Evolutionary conservation across 2,113 vertebrate genomes (phyloP).

Genomic region (Dromas ardeola): DNA sequence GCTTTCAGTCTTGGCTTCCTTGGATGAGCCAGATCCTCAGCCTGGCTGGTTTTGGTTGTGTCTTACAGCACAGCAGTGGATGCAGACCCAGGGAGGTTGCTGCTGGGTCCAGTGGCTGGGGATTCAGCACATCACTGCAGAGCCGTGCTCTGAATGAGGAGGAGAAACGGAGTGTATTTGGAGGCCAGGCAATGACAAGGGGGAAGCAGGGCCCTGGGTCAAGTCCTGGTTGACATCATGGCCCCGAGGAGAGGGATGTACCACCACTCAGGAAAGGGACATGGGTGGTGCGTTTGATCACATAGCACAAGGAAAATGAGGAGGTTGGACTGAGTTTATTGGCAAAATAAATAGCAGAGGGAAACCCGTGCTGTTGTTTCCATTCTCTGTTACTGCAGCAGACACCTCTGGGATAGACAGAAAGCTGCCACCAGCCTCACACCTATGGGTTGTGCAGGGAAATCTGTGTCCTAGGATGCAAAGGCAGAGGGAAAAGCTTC

Average conservation of each 20-base stretch:
- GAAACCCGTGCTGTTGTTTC: background rate
- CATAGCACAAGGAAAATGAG: background rate
- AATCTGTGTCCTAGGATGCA: background rate
- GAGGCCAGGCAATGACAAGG: background rate
- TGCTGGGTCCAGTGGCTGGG: background rate
- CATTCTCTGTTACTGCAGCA: background rate
- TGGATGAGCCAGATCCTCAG: background rate
- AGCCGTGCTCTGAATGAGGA: background rate
- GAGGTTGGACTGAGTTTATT: background rate
- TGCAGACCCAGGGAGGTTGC: background rate
- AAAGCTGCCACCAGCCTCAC: background rate
- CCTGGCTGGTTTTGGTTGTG: background rate
- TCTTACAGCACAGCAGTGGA: background rate
- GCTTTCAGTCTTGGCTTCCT: background rate
- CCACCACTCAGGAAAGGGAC: background rate
- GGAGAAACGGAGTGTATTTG: background rate
- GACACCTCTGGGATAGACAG: background rate
- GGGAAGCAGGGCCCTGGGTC: background rate
- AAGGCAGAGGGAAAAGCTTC: background rate
- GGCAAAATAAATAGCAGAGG: background rate
- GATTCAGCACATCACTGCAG: background rate
- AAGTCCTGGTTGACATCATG: background rate
- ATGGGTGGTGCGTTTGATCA: background rate
- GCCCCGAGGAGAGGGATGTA: fast-evolving
- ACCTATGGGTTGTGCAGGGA: background rate